Evolutionary conservation across 2,797 vertebrate genomes (phyloP).

Genomic region (Coluber constrictor): DNA sequence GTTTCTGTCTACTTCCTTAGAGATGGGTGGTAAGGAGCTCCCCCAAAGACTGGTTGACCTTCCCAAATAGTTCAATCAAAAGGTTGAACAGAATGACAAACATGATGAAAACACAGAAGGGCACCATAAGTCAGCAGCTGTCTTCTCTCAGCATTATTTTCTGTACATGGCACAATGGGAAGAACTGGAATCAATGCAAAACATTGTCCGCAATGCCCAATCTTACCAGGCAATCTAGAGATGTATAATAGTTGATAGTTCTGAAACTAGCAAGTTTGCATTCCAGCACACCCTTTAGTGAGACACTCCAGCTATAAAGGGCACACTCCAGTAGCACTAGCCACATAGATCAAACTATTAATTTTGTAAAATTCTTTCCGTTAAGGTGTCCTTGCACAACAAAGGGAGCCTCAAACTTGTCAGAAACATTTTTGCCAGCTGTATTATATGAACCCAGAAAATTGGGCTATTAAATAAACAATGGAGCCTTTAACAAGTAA

Average conservation of each 20-base stretch:
- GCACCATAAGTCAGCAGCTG: background rate
- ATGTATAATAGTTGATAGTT: background rate
- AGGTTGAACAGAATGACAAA: background rate
- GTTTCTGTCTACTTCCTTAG: background rate
- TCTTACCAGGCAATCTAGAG: background rate
- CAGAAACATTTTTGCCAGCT: background rate
- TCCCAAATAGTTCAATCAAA: background rate
- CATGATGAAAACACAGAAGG: background rate
- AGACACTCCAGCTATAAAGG: background rate
- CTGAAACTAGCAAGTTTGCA: background rate
- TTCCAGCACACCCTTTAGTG: background rate
- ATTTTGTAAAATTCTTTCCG: background rate
- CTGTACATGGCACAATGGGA: background rate
- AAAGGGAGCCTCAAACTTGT: background rate
- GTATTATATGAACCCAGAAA: background rate
- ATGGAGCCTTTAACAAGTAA: background rate
- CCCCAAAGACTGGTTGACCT: background rate
- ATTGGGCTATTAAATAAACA: background rate
- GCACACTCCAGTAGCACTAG: background rate
- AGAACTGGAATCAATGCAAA: background rate
- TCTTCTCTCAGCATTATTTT: background rate
- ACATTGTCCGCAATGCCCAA: background rate
- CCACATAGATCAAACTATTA: background rate
- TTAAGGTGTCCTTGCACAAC: background rate
- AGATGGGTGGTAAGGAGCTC: background rate